Evolutionary conservation across 1,140 invertebrate genomes (phyloP).

Genomic region (Patella vulgata): DNA sequence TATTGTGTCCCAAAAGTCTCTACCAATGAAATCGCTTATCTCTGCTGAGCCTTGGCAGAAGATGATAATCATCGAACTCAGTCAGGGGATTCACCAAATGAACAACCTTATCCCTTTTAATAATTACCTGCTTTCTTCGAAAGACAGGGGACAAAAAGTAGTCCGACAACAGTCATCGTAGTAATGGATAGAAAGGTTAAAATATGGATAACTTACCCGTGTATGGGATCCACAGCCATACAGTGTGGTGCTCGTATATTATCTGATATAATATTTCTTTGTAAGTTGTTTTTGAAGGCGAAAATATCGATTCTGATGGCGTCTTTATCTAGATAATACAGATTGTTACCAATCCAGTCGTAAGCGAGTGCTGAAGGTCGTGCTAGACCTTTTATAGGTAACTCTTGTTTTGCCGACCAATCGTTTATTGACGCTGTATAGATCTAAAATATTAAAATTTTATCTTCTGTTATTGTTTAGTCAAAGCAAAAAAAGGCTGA

Average conservation of each 20-base stretch:
- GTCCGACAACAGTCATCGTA: too few species aligned
- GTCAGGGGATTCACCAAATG: too few species aligned
- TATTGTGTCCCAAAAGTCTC: too few species aligned
- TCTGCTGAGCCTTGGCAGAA: too few species aligned
- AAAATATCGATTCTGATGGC: conserved; percentile 94
- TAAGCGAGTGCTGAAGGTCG: conserved; percentile 86
- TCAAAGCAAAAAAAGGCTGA: not conserved
- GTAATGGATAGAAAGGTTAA: too few species aligned
- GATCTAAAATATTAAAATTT: conserved; percentile 52
- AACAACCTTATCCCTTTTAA: too few species aligned
- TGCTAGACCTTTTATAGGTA: conserved; percentile 46
- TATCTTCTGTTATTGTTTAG: too few species aligned
- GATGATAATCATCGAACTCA: too few species aligned
- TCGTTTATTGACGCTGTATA: conserved; percentile 64
- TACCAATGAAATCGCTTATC: too few species aligned
- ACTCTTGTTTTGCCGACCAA: not conserved
- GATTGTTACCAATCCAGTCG: conserved; percentile 96
- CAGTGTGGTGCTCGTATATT: conserved; percentile 92
- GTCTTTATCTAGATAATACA: conserved; percentile 93
- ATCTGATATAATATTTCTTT: conserved; percentile 83
- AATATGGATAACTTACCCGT: conserved; percentile 72
- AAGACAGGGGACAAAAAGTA: too few species aligned
- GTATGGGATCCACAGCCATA: conserved; percentile 89
- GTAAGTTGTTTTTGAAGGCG: conserved; percentile 84
- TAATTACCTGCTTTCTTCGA: too few species aligned